Base-by-base conservation (phyloP, 2,797 vertebrate genomes). In the Hozukius guyotensis region DNA sequence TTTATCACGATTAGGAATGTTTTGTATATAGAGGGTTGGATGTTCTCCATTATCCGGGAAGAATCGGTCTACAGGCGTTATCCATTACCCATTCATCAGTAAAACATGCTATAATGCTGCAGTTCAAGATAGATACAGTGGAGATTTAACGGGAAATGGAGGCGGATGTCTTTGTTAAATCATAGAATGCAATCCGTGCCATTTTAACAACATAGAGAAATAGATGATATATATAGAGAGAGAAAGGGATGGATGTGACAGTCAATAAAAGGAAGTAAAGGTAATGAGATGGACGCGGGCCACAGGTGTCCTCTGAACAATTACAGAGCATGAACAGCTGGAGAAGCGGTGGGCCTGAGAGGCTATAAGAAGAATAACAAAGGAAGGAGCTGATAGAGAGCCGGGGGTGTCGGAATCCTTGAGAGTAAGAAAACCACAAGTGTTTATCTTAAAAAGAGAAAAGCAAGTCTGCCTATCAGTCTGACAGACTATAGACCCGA, bases 271-370 rank as follows among this genome's bases (percentile, higher is more conserved):
- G 13, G 36, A 84, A 72, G 60, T 64, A 29, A 72, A 75, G 29
- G 53, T 69, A 78, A 81, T 70, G 27, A 82, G 63, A 55, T 84
- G 56, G 71, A 82, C 68, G 78, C 49, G 55, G 64, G 64, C 77
- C 72, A 77, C 81, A 76, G 77, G 72, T 87, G 78, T 57, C 62
- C 34, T 76, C 27, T 60, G 53, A 80, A 80, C 65, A 82, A 75
- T 80, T 53, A 86, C 11, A 74, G 49, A 72, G 31, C 67, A 74
- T 34, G 31, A 63, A 85, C 36, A 75, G 60, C 69, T n/a, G 25
- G 57, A 82, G 36, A 79, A 69, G 49, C 49, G 31, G 32, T 12
- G 38, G 24, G 22, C 11, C 56, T 29, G 25, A 55, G 49, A 82
- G 31, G 31, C 46, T 20, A 13, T 4, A 10, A 57, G 49, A 62